These are phyloP conservation scores for Pseudocheirus occidentalis DNA, from an alignment of 2,797 vertebrate species.

Conservation along the genomic window DNA sequence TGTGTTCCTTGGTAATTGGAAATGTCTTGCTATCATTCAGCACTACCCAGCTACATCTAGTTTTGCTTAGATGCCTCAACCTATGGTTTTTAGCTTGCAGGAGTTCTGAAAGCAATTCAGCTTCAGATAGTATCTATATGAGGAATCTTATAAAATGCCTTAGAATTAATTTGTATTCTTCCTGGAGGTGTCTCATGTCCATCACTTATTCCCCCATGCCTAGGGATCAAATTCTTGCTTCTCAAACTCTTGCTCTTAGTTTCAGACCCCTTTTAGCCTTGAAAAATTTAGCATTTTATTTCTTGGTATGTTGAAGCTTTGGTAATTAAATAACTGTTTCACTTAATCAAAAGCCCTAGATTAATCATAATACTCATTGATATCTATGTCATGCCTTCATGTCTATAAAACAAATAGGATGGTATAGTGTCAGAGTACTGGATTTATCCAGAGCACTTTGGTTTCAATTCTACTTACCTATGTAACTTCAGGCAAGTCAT, in stretches of 20 bases:
- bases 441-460: background rate
- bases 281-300: background rate
- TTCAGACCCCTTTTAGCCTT: background rate
- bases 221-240: background rate
- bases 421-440: background rate
- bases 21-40: background rate
- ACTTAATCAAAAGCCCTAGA: background rate
- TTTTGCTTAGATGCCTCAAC: background rate
- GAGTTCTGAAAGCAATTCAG: background rate
- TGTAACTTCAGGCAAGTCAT: background rate
- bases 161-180: background rate
- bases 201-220: background rate
- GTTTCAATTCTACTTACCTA: background rate
- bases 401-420: background rate
- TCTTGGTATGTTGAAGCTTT: background rate
- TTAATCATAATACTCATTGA: background rate
- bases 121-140: background rate
- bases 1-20: background rate
- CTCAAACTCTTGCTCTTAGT: background rate
- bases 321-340: background rate
- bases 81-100: background rate
- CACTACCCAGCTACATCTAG: background rate
- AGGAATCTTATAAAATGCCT: background rate
- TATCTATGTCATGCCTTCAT: background rate
- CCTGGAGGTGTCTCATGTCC: background rate